phyloP scores from a whole-genome alignment of 2,797 vertebrate species.

The Decapterus maruadsi region DNA sequence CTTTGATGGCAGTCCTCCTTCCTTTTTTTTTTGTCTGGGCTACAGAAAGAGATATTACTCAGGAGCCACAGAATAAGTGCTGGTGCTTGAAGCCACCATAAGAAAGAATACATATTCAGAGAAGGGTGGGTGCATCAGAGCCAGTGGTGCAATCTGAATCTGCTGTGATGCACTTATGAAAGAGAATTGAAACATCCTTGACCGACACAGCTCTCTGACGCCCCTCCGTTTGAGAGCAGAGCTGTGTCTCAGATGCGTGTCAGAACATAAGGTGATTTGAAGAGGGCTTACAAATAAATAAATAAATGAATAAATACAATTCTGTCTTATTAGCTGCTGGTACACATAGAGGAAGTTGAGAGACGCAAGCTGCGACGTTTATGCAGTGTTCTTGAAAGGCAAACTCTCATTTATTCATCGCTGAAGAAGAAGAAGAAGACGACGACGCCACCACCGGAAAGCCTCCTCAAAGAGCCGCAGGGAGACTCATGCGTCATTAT shows the following conservation, averaged over 20 bases:
- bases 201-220: slow-evolving; percentile 1
- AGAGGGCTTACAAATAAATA: slow-evolving; percentile 9
- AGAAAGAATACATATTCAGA: slow-evolving; percentile 26
- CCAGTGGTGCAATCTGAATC: neutral
- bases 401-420: slow-evolving; percentile 55
- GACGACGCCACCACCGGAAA: slow-evolving; percentile 3
- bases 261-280: slow-evolving; percentile 47
- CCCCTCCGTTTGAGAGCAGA: slow-evolving; percentile 43
- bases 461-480: slow-evolving; percentile 30
- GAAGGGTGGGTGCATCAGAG: slow-evolving; percentile 16
- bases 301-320: neutral
- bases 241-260: slow-evolving; percentile 32
- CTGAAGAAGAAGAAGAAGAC: slow-evolving; percentile 5
- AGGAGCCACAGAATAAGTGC: slow-evolving; percentile 18
- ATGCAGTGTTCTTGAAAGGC: slow-evolving; percentile 42
- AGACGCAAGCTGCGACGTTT: slow-evolving; percentile 22
- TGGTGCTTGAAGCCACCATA: slow-evolving; percentile 31
- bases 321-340: slow-evolving; percentile 39
- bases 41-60: slow-evolving; percentile 33
- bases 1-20: slow-evolving; percentile 13
- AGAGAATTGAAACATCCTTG: slow-evolving; percentile 25
- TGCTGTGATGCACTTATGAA: slow-evolving; percentile 21
- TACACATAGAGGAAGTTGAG: slow-evolving; percentile 23
- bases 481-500: slow-evolving; percentile 49
- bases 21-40: slow-evolving; percentile 4